A percentile compares a stretch with the other conserved stretches of the same genome.
phyloP scores from a whole-genome alignment of 2,797 vertebrate genomes.

The Clamator glandarius region DNA sequence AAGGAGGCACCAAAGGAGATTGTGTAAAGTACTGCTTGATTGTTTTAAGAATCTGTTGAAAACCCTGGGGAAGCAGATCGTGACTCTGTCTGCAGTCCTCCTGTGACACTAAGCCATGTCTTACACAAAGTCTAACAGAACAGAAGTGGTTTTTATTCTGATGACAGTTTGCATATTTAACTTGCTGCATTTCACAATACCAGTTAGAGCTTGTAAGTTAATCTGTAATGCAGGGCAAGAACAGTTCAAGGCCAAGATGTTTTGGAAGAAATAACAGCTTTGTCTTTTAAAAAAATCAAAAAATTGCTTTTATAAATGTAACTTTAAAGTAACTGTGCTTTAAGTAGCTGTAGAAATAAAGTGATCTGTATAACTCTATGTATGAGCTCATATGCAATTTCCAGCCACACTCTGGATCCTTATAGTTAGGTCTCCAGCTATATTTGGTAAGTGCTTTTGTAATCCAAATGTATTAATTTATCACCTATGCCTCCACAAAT shows the following conservation, averaged over 20 bases:
- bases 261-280: background rate
- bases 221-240: background rate
- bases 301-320: background rate
- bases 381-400: background rate
- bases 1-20: background rate
- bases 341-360: background rate
- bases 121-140: conserved; percentile 7
- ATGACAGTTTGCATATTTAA: conserved; percentile 39
- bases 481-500: background rate
- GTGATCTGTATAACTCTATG: background rate
- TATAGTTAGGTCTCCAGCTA: background rate
- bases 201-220: background rate
- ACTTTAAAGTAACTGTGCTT: background rate
- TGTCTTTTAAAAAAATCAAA: background rate
- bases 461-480: background rate
- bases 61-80: background rate
- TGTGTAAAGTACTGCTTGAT: background rate
- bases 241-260: background rate
- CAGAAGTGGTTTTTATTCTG: conserved; percentile 30
- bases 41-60: background rate
- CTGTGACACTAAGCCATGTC: background rate
- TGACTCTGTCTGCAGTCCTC: background rate
- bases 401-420: background rate
- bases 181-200: background rate
- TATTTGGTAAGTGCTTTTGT: background rate